These are phyloP conservation scores for Anagrus nilaparvatae DNA, from an alignment of 1,140 invertebrate species.

Conservation along the genomic window DNA sequence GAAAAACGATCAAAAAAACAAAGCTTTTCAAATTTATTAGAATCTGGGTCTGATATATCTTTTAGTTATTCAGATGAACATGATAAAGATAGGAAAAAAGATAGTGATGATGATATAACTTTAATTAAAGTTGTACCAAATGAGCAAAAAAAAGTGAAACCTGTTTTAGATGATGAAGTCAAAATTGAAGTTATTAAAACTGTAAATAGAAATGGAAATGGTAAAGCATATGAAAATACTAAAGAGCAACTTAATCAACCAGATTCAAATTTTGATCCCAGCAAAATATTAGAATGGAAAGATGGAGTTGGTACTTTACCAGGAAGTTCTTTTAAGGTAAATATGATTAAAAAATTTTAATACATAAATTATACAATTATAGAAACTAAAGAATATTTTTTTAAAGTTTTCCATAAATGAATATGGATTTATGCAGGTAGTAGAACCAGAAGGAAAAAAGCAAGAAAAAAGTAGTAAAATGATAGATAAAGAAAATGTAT, in stretches of 20 bases:
- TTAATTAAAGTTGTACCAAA: slow-evolving; percentile 38
- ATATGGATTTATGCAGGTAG: slow-evolving; percentile 71
- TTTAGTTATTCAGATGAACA: slow-evolving; percentile 36
- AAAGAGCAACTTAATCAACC: slow-evolving; percentile 32
- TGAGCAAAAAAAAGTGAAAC: slow-evolving; percentile 31
- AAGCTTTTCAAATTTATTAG: slow-evolving; percentile 26
- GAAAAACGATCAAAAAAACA: slow-evolving; percentile 37
- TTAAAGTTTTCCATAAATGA: slow-evolving; percentile 74
- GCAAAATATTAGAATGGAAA: slow-evolving; percentile 61
- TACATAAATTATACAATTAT: no score
- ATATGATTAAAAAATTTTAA: background rate
- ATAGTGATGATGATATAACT: slow-evolving; percentile 40
- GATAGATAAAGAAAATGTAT: slow-evolving; percentile 41
- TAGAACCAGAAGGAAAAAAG: slow-evolving; percentile 51
- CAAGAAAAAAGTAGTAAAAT: slow-evolving; percentile 33
- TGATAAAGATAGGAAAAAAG: slow-evolving; percentile 32
- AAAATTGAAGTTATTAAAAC: slow-evolving; percentile 22
- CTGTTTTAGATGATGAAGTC: slow-evolving; percentile 24
- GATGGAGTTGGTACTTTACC: slow-evolving; percentile 66
- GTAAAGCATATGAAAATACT: slow-evolving; percentile 27
- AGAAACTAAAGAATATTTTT: no score
- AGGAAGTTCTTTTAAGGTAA: slow-evolving; percentile 62
- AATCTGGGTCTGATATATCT: slow-evolving; percentile 24
- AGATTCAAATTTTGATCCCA: slow-evolving; percentile 40
- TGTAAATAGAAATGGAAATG: slow-evolving; percentile 23